Base-by-base conservation (phyloP, 2,113 vertebrate genomes). In the Stercorarius parasiticus region DNA sequence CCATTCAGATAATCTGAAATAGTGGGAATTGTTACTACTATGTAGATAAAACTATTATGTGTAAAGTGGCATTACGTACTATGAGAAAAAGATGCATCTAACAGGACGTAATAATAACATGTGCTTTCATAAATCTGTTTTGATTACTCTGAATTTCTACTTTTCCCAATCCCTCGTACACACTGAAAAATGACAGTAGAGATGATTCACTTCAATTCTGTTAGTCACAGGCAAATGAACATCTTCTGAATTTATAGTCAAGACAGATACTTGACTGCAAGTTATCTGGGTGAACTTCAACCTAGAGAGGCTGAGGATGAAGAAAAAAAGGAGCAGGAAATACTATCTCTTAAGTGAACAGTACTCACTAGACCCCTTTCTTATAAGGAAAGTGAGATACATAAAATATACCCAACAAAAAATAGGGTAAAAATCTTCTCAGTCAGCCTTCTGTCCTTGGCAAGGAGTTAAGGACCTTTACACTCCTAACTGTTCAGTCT, bases 61-160 rank as follows among this genome's bases (percentile, higher is more conserved):
- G 15, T 64, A 55, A 80, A 90, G 16, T 0, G 3, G 11, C 32
- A 47, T 36, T 78, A 47, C 0, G 0, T 50, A 50, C 5, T 67
- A 8, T 23, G 13, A 58, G 55, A 71, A 87, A 79, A 55, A 59
- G 5, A 50, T 67, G 15, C 7, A 25, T 38, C 56, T 65, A 87
- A 61, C 4, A 67, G 23, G 18, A 72, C 8, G 12, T 40, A 61
- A 77, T 38, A 78, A 38, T n/a, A 50, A 56, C 5, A 55, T 14
- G 3, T 69, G 9, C 3, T 64, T 5, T 66, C 43, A 62, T 25
- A 93, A 69, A 76, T 76, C 30, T 88, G 11, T 88, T 86, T 80
- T 32, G 19, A 15, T 81, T 80, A 30, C 14, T 62, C 42, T 50
- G 52, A 8, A 43, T 84, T 88, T 83, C 42, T 74, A 30, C 7